Evolutionary conservation across 2,113 vertebrate genomes (phyloP).

Genomic region (Amblyopsis rosae): DNA sequence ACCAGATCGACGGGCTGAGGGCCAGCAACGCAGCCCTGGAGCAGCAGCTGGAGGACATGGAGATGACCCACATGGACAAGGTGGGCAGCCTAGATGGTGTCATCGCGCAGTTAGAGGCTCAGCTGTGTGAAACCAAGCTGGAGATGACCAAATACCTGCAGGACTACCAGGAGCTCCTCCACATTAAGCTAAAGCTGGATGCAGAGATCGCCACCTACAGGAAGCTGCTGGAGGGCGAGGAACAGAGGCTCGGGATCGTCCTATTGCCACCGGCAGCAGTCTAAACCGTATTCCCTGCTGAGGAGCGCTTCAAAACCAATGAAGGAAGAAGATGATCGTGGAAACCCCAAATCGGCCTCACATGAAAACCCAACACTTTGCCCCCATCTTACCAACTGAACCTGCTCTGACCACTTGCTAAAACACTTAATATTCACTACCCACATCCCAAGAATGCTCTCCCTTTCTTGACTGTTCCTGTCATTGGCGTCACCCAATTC

Average conservation of each 20-base stretch:
- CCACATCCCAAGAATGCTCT: too few species aligned
- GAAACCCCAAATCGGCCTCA: neutral
- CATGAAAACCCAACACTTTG: neutral
- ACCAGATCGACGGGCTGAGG: slow-evolving; percentile 73
- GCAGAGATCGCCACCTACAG: slow-evolving; percentile 81
- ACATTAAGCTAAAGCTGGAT: slow-evolving; percentile 82
- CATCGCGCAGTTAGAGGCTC: slow-evolving; percentile 76
- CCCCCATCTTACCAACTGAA: neutral
- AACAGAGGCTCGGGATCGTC: slow-evolving; percentile 74
- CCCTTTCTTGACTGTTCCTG: too few species aligned
- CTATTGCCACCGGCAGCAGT: slow-evolving; percentile 37
- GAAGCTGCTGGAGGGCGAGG: slow-evolving; percentile 81
- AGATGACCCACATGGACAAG: slow-evolving; percentile 73
- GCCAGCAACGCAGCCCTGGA: slow-evolving; percentile 72
- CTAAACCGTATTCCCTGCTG: slow-evolving; percentile 27
- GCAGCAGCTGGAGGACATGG: slow-evolving; percentile 80
- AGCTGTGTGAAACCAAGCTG: slow-evolving; percentile 79
- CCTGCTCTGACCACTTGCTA: neutral
- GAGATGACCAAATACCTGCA: slow-evolving; percentile 72
- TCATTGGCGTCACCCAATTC: too few species aligned
- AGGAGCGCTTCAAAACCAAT: slow-evolving; percentile 16
- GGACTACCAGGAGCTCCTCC: slow-evolving; percentile 72
- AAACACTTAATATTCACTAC: too few species aligned
- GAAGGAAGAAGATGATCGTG: slow-evolving; percentile 8
- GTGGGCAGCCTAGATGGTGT: slow-evolving; percentile 54